Evolutionary conservation across 2,113 vertebrate genomes (phyloP), one percentile per base, ranked within the genome.

Genomic region (Aegotheles bennettii): DNA sequence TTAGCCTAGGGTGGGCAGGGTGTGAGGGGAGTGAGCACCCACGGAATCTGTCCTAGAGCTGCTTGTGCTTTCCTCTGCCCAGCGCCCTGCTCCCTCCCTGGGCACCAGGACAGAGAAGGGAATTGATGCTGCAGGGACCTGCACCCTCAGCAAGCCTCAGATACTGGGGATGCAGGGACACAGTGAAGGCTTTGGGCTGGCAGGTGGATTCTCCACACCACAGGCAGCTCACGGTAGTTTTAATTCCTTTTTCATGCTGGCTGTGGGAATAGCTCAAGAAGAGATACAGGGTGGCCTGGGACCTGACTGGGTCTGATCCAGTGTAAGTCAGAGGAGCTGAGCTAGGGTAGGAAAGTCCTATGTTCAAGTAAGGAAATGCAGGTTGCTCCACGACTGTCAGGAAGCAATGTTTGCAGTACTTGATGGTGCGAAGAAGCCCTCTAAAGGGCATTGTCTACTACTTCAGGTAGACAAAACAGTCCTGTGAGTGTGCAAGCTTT

Each of bases 21-120:
- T 20, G 18, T 0, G 0, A 84, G 10, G 31, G 15, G 11, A n/a
- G 10, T 6, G 3, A 63, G 42, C 3, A 1, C 24, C 43, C 23
- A n/a, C 35, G 50, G 35, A 42, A 57, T 50, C 47, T 40, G 38
- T 38, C 28, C 26, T 60, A 36, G 45, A 78, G 10, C 21, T 33
- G n/a, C 63, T 69, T 0, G 4, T 36, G 35, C 11, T 36, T 63
- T 26, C 56, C 48, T 64, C 50, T 47, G 45, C n/a, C 59, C 11
- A 1, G 19, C 64, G 50, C 43, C 28, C 64, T 56, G 56, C 47
- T 69, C 21, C 56, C 12, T 47, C 24, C 47, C 42, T 24, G 40
- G 17, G 54, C 9, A 61, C 16, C 20, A 1, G 2, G 42, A 13
- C 16, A 8, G 29, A 29, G 69, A 35, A 17, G 17, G 47, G 24